phyloP scores from a whole-genome alignment of 2,888 invertebrate genomes.

The Cephus nigrinus region DNA sequence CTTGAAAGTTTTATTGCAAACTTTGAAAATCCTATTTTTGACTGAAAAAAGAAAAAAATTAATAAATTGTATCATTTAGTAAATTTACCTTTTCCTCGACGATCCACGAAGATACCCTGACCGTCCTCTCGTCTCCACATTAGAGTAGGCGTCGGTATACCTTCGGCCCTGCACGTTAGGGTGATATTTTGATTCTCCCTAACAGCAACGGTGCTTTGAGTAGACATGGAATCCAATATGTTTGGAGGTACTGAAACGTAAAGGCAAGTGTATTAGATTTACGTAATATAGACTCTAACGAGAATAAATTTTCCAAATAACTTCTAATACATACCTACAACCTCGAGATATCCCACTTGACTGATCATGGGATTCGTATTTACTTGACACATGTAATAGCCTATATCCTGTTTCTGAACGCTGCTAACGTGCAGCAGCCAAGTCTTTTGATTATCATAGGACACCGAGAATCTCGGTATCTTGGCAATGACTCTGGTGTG shows the following conservation, averaged over 20 bases:
- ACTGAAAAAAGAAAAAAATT: background rate
- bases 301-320: background rate
- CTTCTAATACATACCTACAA: conserved; percentile 79
- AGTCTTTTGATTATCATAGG: conserved; percentile 91
- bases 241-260: conserved; percentile 86
- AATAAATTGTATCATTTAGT: background rate
- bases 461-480: conserved; percentile 90
- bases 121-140: conserved; percentile 95
- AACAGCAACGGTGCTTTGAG: conserved; percentile 91
- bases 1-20: too few species aligned
- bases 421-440: conserved; percentile 92
- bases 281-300: background rate
- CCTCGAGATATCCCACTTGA: conserved; percentile 92
- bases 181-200: conserved; percentile 95
- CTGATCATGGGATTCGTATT: conserved; percentile 96
- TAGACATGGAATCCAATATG: conserved; percentile 90
- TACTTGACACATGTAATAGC: conserved; percentile 90
- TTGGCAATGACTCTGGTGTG: conserved; percentile 92
- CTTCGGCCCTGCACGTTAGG: conserved; percentile 89
- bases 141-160: conserved; percentile 91
- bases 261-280: background rate
- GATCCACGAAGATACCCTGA: conserved; percentile 85
- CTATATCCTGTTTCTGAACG: conserved; percentile 91
- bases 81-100: conserved; percentile 84
- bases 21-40: too few species aligned